A percentile compares a stretch with the other conserved stretches of the same genome.
phyloP scores from a whole-genome alignment of 1,140 invertebrate genomes.

The Drosophila repletoides region DNA sequence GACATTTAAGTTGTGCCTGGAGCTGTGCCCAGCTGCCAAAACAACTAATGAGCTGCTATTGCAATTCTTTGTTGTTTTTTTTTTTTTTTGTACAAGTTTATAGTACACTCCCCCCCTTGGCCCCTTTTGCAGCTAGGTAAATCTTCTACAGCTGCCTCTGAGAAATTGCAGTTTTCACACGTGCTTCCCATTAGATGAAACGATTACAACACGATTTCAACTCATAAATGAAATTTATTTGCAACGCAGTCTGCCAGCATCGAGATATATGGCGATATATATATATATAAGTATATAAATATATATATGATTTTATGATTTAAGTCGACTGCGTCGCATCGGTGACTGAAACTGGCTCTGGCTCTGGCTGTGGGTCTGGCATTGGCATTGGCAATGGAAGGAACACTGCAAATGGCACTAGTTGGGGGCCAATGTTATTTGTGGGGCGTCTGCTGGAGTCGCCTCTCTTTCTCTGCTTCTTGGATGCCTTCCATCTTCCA shows the following conservation, averaged over 20 bases:
- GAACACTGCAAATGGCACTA: background rate
- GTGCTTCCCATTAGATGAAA: conserved; percentile 80
- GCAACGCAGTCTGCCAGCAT: conserved; percentile 46
- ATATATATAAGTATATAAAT: conserved; percentile 18
- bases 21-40: background rate
- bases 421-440: conserved; percentile 33
- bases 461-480: too few species aligned
- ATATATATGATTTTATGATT: conserved; percentile 57
- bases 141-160: conserved; percentile 23
- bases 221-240: conserved; percentile 80
- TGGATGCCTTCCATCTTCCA: conserved; percentile 9
- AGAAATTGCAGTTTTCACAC: conserved; percentile 75
- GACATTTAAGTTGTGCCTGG: conserved; percentile 18
- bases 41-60: conserved; percentile 65
- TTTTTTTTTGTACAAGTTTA: too few species aligned
- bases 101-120: background rate
- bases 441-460: conserved; percentile 34
- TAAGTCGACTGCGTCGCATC: conserved; percentile 30
- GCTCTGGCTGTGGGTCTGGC: background rate
- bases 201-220: conserved; percentile 66
- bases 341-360: conserved; percentile 13
- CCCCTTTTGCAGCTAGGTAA: background rate
- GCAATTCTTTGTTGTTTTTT: conserved; percentile 39
- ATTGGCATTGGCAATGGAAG: background rate
- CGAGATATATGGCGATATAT: conserved; percentile 23